Conservation (phyloP, 2,113 vertebrate species). For the Hippoglossus stenolepis region DNA sequence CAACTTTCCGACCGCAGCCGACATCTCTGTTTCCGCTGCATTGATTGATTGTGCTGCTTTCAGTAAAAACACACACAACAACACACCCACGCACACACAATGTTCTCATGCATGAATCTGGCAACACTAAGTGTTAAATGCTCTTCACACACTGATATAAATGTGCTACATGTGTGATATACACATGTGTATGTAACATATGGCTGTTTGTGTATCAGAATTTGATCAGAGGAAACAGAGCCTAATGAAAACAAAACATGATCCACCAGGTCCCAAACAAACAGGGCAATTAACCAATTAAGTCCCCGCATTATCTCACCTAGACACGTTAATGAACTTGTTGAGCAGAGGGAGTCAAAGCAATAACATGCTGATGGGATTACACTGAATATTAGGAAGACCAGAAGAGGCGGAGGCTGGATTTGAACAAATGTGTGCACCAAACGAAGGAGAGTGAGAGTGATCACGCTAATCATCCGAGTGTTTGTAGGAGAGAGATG, state of each 20-base stretch:
- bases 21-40: no score
- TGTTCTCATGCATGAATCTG: no score
- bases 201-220: conserved; percentile 1
- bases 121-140: no score
- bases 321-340: conserved; percentile 34
- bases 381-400: conserved; percentile 32
- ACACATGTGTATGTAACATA: neutral
- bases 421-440: conserved; percentile 2
- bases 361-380: conserved; percentile 53
- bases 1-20: no score
- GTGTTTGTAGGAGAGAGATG: neutral
- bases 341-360: conserved; percentile 45
- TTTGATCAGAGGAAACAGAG: conserved; percentile 7
- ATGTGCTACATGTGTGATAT: neutral
- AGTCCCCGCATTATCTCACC: conserved; percentile 35
- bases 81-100: no score
- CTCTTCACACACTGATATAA: no score
- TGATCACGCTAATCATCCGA: neutral
- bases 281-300: conserved; percentile 42
- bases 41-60: no score
- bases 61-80: no score
- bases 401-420: neutral
- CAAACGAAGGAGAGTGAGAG: neutral
- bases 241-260: conserved; percentile 31
- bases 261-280: conserved; percentile 35